Percentiles rank a stretch among this genome's conserved stretches.
phyloP scores from a whole-genome alignment of 2,113 vertebrate genomes.

The Corythornis cristatus region DNA sequence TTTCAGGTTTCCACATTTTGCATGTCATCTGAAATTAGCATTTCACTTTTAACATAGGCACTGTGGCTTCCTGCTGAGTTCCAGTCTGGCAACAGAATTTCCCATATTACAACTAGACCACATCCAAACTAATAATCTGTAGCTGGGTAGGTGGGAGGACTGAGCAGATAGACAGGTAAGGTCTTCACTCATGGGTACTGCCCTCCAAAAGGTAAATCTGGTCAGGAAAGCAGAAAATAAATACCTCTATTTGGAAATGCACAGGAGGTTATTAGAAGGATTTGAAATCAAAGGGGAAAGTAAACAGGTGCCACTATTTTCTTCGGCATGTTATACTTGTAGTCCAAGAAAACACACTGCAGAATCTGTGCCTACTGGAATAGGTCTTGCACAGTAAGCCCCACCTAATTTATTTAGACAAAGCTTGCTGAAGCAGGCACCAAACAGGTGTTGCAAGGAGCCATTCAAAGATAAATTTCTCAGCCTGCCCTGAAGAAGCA shows the following conservation, averaged over 20 bases:
- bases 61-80: background rate
- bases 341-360: background rate
- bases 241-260: background rate
- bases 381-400: background rate
- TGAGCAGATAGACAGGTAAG: background rate
- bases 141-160: background rate
- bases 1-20: background rate
- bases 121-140: background rate
- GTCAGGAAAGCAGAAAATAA: background rate
- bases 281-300: background rate
- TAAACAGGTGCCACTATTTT: background rate
- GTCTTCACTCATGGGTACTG: background rate
- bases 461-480: background rate
- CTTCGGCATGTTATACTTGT: accelerated
- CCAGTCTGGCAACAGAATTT: background rate
- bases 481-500: background rate
- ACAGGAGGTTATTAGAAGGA: background rate
- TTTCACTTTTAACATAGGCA: background rate
- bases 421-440: background rate
- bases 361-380: background rate
- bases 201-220: background rate
- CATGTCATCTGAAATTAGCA: background rate
- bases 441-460: background rate
- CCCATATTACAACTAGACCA: background rate
- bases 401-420: background rate